Evolutionary conservation across 2,888 invertebrate genomes (phyloP), one percentile per base, ranked within the genome.

Genomic region (Yponomeuta malinellus): DNA sequence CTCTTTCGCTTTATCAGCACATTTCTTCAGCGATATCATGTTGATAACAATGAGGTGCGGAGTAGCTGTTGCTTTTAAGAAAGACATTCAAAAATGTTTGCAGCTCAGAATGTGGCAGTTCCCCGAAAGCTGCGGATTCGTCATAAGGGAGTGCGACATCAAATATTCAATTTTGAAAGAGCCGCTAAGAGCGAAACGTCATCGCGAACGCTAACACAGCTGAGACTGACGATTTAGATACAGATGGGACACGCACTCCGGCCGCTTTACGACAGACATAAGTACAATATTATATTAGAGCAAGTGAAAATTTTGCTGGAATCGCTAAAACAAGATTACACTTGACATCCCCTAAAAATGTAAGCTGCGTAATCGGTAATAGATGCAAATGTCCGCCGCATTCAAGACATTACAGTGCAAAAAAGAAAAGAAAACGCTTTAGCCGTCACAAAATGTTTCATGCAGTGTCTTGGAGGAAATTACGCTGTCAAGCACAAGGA

Each of bases 111-210:
- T 85, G 78, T 84, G 78, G 86, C 83, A 83, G 82, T 85, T 83
- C 78, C 80, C 80, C 80, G 83, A 43, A 85, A 85, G 80, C 82
- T 82, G 83, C 81, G 85, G 83, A 90, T 88, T 90, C 88, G 87
- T 90, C 89, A 88, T 88, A 85, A 89, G 89, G 89, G 91, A 90
- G 89, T 82, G 84, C 82, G 85, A 82, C 91, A 92, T 92, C 91
- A 92, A 92, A 92, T 92, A 92, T 92, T 92, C 90, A 92, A 92
- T 91, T 92, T 92, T 92, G 92, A 92, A 92, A 90, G 88, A 88
- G 82, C 86, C 90, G 91, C 92, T 92, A 92, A 92, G 90, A 91
- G 92, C 92, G 87, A 90, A 91, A 90, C 84, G 92, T 91, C 92
- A 91, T 92, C 88, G 90, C 85, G 82, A 78, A 83, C 85, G 82